Conservation (phyloP, 2,113 vertebrate species). For the Indicator indicator region DNA sequence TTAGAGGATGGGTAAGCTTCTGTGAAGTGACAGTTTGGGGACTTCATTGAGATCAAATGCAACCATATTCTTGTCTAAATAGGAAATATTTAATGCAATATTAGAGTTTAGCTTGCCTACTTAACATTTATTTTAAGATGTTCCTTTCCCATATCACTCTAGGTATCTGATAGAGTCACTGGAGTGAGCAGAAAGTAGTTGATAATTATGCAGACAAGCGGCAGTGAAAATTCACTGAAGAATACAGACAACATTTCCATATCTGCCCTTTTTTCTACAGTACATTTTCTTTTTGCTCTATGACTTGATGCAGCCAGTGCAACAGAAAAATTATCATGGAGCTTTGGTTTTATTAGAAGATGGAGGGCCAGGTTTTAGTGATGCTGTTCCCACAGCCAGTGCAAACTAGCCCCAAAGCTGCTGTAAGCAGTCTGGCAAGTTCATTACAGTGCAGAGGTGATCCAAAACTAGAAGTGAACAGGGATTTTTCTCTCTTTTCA, state of each 20-base stretch:
- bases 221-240: background rate
- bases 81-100: slow-evolving; percentile 1
- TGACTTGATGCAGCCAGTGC: background rate
- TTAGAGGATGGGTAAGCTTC: slow-evolving; percentile 13
- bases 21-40: slow-evolving; percentile 31
- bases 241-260: background rate
- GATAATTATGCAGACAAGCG: background rate
- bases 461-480: background rate
- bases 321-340: background rate
- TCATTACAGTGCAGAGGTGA: background rate
- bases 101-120: background rate
- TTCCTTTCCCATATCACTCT: background rate
- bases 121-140: slow-evolving; percentile 9
- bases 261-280: background rate
- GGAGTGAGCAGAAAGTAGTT: background rate
- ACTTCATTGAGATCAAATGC: slow-evolving; percentile 6
- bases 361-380: background rate
- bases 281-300: background rate
- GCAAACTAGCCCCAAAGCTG: slow-evolving; percentile 31
- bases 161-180: background rate
- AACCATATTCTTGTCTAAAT: background rate
- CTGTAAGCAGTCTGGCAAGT: background rate
- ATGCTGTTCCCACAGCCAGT: background rate
- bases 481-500: background rate
- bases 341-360: slow-evolving; percentile 2